These are phyloP conservation scores for Garrulus glandarius DNA, from an alignment of 2,797 vertebrate species.

Conservation along the genomic window DNA sequence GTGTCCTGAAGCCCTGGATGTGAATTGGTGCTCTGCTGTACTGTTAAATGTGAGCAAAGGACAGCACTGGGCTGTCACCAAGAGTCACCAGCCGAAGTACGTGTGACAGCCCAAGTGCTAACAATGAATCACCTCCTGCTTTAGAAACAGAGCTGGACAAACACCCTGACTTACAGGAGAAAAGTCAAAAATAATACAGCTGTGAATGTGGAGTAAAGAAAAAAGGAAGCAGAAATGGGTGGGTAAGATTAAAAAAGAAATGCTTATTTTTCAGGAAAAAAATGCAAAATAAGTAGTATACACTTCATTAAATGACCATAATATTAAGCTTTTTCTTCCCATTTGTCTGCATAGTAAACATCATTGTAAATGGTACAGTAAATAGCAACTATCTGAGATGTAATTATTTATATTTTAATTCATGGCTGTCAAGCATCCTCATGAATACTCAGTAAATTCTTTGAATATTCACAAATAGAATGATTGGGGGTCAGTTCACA, in stretches of 20 bases:
- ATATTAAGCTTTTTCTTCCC: not conserved
- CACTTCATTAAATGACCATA: not conserved
- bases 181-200: not conserved
- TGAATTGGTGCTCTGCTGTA: rapidly evolving
- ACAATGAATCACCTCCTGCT: not conserved
- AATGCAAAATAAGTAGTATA: not conserved
- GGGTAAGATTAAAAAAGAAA: not conserved
- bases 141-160: not conserved
- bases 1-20: not conserved
- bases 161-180: not conserved
- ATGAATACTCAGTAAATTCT: not conserved
- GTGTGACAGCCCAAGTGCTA: not conserved
- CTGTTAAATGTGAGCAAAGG: not conserved
- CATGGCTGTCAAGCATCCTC: not conserved
- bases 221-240: not conserved
- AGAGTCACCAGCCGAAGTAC: not conserved
- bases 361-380: not conserved
- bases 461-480: not conserved
- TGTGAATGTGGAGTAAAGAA: not conserved
- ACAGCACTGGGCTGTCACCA: not conserved
- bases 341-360: not conserved
- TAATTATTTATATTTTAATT: not conserved
- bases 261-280: not conserved
- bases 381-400: not conserved
- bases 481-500: not conserved